Conservation (phyloP, 2,797 vertebrate species). For the Xiphorhynchus erythropygius region DNA sequence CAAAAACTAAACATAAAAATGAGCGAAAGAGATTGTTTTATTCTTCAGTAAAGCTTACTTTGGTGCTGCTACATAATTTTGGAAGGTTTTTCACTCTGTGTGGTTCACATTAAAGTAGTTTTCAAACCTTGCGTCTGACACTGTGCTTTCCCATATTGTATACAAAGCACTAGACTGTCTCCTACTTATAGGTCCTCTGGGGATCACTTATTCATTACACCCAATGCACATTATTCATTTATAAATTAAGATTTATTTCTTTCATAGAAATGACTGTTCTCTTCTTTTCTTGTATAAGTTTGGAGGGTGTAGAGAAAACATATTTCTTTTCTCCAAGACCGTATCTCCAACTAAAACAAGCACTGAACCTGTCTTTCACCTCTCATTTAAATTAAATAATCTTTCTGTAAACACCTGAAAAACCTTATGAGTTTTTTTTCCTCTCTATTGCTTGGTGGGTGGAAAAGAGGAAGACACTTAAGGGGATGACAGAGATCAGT, state of each 20-base stretch:
- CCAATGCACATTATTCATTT: neutral
- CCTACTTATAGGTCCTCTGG: neutral
- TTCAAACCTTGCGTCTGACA: neutral
- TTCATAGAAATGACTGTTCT: neutral
- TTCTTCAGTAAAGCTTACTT: neutral
- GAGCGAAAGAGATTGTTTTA: neutral
- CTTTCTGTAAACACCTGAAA: neutral
- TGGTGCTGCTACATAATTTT: neutral
- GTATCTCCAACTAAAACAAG: neutral
- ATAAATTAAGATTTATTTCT: neutral
- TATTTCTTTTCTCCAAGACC: neutral
- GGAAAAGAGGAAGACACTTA: neutral
- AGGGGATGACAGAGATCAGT: neutral
- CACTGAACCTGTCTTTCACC: neutral
- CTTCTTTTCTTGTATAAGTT: neutral
- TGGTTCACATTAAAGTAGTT: neutral
- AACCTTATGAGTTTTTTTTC: rapidly evolving
- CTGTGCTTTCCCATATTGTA: neutral
- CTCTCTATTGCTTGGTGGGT: neutral
- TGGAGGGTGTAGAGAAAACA: neutral
- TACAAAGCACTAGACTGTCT: neutral
- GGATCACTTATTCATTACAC: neutral
- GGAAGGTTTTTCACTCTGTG: neutral
- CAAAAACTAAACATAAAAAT: neutral
- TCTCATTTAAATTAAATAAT: neutral